Evolutionary conservation across 2,888 invertebrate species (phyloP), one percentile per base, ranked within the genome.

Genomic region (Leucozona laternaria): DNA sequence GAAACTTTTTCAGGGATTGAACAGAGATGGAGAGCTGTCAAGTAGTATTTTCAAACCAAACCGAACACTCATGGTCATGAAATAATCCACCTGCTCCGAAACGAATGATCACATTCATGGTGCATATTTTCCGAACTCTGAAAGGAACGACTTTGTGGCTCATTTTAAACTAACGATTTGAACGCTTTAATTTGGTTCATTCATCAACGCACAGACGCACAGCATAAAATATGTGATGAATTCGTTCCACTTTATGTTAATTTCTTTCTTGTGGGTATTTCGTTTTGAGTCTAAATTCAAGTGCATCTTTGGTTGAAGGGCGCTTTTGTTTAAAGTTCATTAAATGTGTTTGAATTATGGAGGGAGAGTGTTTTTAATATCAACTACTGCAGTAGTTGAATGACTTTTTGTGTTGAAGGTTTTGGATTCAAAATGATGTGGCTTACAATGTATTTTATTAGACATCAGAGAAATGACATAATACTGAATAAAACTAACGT

Each of bases 161-260:
- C 86, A 82, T 71, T n/a, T n/a, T 60, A 73, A 73, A 90, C 91
- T 90, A 91, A 92, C 89, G 90, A 91, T 90, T 91, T 90, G 88
- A 90, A 91, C 91, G 90, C 90, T 89, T 89, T 90, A 90, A 90
- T 91, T 90, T 78, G 43, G 73, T 86, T 82, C 82, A 86, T 86
- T 86, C 82, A 86, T 86, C 82, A 86, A n/a, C 13, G n/a, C 7
- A 11, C 58, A 60, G 77, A 60, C 68, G 48, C n/a, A n/a, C n/a
- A n/a, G 57, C 57, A 57, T 17, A 60, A 75, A 78, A 78, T 81
- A 78, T 81, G 45, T 78, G 86, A 86, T 86, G 86, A 82, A 86
- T 86, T 86, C 71, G 86, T 86, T 86, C 86, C 86, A 82, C 86
- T 71, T 86, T 86, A 82, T 78, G 75, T 73, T 82, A 86, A 86